Percentiles rank a stretch among this genome's conserved stretches.
Conservation (phyloP, 2,888 invertebrate species). For the Cerastoderma edule region DNA sequence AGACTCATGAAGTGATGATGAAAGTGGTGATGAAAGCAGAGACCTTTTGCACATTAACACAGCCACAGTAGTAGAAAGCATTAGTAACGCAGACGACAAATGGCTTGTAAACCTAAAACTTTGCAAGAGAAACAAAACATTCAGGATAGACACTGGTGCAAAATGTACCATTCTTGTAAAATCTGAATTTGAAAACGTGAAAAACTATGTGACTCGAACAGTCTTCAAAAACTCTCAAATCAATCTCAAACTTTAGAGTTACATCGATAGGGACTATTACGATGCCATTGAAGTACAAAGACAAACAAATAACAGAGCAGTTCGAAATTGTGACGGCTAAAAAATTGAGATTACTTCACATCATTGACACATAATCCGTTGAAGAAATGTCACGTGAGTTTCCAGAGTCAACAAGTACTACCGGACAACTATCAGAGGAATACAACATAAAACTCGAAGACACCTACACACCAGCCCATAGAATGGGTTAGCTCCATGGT, state of each 20-base stretch:
- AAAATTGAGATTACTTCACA: conserved; percentile 29
- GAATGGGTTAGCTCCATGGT: conserved; percentile 67
- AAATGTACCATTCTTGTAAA: conserved; percentile 38
- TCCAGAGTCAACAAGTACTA: conserved; percentile 21
- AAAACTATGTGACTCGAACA: conserved; percentile 4
- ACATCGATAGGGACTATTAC: conserved; percentile 25
- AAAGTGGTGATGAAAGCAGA: conserved; percentile 4
- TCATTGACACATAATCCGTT: neutral
- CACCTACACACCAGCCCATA: conserved; percentile 54
- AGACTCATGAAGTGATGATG: too few species aligned
- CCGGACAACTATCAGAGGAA: conserved; percentile 19
- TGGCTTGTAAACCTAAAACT: conserved; percentile 30
- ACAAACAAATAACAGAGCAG: neutral
- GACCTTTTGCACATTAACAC: conserved; percentile 19
- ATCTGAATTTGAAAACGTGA: conserved; percentile 22
- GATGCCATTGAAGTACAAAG: conserved; percentile 15
- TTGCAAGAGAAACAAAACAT: conserved; percentile 3
- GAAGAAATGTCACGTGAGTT: conserved; percentile 20
- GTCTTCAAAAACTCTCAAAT: conserved; percentile 32
- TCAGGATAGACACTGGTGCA: conserved; percentile 44
- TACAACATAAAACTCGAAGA: conserved; percentile 24
- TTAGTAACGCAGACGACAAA: conserved; percentile 20
- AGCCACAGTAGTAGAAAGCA: neutral
- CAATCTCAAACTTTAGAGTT: conserved; percentile 41
- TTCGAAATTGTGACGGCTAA: conserved; percentile 43